Evolutionary conservation across 2,113 vertebrate species (phyloP).

Genomic region (Cryptomyrus ogoouensis): DNA sequence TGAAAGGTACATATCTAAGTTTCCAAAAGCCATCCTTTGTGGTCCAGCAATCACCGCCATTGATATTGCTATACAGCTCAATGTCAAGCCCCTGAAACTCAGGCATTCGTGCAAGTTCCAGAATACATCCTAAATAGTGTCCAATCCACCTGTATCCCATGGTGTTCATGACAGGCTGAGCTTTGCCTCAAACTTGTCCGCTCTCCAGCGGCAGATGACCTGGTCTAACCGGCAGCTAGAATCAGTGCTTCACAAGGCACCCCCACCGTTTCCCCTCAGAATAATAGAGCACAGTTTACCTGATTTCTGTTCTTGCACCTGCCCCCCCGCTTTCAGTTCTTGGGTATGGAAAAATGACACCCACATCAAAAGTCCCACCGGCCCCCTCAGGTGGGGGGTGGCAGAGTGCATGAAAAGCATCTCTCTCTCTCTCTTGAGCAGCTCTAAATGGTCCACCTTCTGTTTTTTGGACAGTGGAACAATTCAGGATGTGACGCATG

Average conservation of each 20-base stretch:
- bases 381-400: neutral
- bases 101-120: neutral
- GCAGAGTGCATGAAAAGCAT: neutral
- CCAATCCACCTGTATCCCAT: neutral
- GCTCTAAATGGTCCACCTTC: neutral
- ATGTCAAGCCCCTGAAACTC: too few relatives aligned
- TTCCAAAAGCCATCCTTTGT: neutral
- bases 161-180: neutral
- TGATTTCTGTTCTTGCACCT: neutral
- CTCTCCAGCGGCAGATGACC: neutral
- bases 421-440: neutral
- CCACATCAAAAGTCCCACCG: neutral
- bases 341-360: neutral
- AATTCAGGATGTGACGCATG: slow-evolving; percentile 29
- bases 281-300: neutral
- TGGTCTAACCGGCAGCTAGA: neutral
- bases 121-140: neutral
- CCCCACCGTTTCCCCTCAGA: neutral
- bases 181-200: neutral
- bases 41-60: neutral
- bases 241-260: neutral
- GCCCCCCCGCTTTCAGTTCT: neutral
- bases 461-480: slow-evolving; percentile 22
- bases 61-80: neutral
- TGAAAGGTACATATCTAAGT: neutral